Percentiles rank a stretch among this genome's conserved stretches.
These are phyloP conservation scores for Fragum fragum DNA, from an alignment of 2,888 invertebrate genomes.

Conservation along the genomic window DNA sequence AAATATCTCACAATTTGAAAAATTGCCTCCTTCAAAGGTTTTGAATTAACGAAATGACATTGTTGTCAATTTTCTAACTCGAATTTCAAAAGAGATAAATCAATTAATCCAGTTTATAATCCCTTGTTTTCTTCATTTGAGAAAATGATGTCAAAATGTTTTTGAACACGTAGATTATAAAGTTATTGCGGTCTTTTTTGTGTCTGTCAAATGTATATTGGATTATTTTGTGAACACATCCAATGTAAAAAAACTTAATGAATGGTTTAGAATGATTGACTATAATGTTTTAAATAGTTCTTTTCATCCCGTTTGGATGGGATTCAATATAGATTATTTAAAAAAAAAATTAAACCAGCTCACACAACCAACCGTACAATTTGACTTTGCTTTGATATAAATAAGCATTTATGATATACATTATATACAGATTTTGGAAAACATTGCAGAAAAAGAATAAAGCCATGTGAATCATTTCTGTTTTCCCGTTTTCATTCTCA, in stretches of 20 bases:
- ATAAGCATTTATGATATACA: too few relatives aligned
- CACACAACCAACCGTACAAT: too few relatives aligned
- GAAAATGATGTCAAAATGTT: background rate
- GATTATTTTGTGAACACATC: background rate
- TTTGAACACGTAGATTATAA: conserved; percentile 8
- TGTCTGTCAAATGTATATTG: background rate
- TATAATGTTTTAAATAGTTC: conserved; percentile 6
- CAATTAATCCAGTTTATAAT: conserved; percentile 11
- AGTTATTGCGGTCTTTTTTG: background rate
- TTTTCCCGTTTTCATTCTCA: too few relatives aligned
- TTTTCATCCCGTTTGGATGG: background rate
- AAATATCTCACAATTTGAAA: background rate
- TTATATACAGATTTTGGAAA: too few relatives aligned
- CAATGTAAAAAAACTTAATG: conserved; percentile 3
- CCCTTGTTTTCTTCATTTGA: background rate
- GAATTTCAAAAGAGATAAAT: background rate
- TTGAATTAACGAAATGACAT: conserved; percentile 13
- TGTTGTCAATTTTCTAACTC: conserved; percentile 13
- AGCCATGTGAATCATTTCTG: too few relatives aligned
- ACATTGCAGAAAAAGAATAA: too few relatives aligned
- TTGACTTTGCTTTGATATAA: too few relatives aligned
- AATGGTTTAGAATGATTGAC: background rate
- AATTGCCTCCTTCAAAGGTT: background rate
- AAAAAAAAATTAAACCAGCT: too few relatives aligned
- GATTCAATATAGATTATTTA: background rate